These are phyloP conservation scores for Homarus americanus DNA, from an alignment of 1,140 invertebrate genomes.

Conservation along the genomic window DNA sequence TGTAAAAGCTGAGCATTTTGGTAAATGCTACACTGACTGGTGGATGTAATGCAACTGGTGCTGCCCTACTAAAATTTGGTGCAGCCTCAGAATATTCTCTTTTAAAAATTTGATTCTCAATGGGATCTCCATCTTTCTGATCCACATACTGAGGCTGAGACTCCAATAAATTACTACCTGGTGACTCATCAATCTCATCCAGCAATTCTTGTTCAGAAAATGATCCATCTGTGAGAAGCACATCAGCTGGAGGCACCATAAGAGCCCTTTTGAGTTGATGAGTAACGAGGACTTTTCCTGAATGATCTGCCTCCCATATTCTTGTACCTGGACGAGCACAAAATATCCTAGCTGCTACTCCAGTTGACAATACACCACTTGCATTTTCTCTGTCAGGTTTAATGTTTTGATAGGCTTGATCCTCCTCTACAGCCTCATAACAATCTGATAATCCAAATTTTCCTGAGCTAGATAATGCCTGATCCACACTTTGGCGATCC, in stretches of 20 bases:
- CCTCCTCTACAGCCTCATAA: conserved; percentile 50
- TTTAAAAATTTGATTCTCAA: background rate
- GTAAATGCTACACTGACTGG: conserved; percentile 63
- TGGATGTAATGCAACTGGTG: conserved; percentile 6
- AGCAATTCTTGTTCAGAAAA: conserved; percentile 32
- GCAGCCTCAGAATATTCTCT: background rate
- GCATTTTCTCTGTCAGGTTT: background rate
- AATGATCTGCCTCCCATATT: conserved; percentile 58
- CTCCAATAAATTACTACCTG: background rate
- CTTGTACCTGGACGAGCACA: conserved; percentile 57
- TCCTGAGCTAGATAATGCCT: conserved; percentile 11
- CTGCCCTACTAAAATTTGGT: background rate
- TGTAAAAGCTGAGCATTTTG: conserved; percentile 57
- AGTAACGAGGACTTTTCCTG: conserved; percentile 61
- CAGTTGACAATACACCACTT: background rate
- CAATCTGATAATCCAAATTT: conserved; percentile 52
- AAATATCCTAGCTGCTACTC: conserved; percentile 20
- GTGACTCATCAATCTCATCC: conserved; percentile 9
- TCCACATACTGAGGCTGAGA: background rate
- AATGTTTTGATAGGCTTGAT: background rate
- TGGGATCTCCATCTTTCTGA: background rate
- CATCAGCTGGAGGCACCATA: conserved; percentile 41
- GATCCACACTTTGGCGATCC: background rate
- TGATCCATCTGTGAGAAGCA: conserved; percentile 44
- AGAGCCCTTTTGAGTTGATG: conserved; percentile 60